Conservation (phyloP, 2,888 invertebrate species). For the Cryptocephalus primarius region DNA sequence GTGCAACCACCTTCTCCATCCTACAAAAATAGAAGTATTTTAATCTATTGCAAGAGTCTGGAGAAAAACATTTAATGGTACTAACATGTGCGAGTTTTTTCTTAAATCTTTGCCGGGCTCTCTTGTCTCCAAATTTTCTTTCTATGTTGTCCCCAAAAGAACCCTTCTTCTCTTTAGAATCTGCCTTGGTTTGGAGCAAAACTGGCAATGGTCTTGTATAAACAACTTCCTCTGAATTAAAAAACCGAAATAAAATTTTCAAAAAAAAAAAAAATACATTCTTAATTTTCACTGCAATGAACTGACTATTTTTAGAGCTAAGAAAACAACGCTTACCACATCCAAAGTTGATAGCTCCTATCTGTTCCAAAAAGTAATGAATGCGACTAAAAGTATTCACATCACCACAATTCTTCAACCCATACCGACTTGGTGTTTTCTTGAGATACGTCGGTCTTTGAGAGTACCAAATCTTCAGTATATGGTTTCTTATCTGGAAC, state of each 20-base stretch:
- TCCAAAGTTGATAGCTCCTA: constrained; percentile 52
- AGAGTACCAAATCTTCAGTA: constrained; percentile 43
- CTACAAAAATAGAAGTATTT: constrained; percentile 26
- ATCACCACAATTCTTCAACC: constrained; percentile 50
- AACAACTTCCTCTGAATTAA: constrained; percentile 28
- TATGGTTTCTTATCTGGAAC: constrained; percentile 45
- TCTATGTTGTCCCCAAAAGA: not conserved
- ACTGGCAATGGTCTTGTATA: constrained; percentile 31
- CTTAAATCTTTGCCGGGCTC: not conserved
- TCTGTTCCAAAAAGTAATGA: constrained; percentile 49
- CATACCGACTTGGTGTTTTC: constrained; percentile 46
- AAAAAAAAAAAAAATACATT: too few species aligned
- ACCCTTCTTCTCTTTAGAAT: too few species aligned
- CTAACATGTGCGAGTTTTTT: too few species aligned
- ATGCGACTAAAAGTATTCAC: constrained; percentile 50
- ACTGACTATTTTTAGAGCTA: too few species aligned
- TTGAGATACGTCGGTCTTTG: constrained; percentile 45
- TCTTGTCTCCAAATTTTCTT: not conserved
- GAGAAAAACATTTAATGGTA: too few species aligned
- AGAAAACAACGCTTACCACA: constrained; percentile 36
- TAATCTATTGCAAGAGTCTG: too few species aligned
- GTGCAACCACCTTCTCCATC: constrained; percentile 54
- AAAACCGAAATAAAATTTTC: too few species aligned
- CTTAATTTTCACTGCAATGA: too few species aligned
- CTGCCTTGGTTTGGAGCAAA: constrained; percentile 4